Evolutionary conservation across 2,888 invertebrate species (phyloP).

Genomic region (Dryobotodes eremita): DNA sequence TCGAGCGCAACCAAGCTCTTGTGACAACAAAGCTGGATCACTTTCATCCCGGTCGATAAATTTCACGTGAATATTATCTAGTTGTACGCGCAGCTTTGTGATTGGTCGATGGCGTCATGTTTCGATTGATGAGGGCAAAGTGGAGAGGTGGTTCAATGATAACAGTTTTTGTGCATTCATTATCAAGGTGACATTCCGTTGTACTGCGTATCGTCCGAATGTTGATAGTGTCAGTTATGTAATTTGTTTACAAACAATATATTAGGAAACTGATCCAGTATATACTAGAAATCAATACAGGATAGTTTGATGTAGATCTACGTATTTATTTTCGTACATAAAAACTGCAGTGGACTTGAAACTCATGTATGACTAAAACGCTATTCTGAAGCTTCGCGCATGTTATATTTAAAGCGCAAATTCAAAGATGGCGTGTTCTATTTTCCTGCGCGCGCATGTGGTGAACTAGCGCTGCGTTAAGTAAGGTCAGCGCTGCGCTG

Average conservation of each 20-base stretch:
- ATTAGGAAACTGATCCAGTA: neutral
- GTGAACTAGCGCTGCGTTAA: slow-evolving; percentile 80
- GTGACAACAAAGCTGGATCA: slow-evolving; percentile 24
- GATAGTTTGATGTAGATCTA: neutral
- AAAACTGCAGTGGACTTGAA: slow-evolving; percentile 13
- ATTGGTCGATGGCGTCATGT: slow-evolving; percentile 43
- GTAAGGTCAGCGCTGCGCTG: slow-evolving; percentile 84
- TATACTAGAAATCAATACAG: neutral
- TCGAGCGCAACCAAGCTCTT: slow-evolving; percentile 23
- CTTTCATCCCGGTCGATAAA: slow-evolving; percentile 44
- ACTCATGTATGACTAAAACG: slow-evolving; percentile 52
- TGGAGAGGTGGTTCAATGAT: slow-evolving; percentile 71
- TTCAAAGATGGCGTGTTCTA: slow-evolving; percentile 64
- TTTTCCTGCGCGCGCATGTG: slow-evolving; percentile 64
- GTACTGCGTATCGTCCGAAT: slow-evolving; percentile 58
- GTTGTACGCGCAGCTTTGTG: slow-evolving; percentile 48
- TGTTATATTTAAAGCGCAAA: slow-evolving; percentile 60
- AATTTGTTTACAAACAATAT: slow-evolving; percentile 24
- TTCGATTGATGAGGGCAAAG: slow-evolving; percentile 65
- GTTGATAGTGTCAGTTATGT: slow-evolving; percentile 24
- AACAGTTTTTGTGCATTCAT: slow-evolving; percentile 74
- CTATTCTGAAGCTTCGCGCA: slow-evolving; percentile 58
- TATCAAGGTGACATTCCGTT: slow-evolving; percentile 82
- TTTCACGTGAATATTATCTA: slow-evolving; percentile 66
- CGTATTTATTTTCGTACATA: neutral